A percentile compares a stretch with the other conserved stretches of the same genome.
These are phyloP conservation scores for Steinernema scapterisci DNA, from an alignment of 2,888 invertebrate species.

Conservation along the genomic window DNA sequence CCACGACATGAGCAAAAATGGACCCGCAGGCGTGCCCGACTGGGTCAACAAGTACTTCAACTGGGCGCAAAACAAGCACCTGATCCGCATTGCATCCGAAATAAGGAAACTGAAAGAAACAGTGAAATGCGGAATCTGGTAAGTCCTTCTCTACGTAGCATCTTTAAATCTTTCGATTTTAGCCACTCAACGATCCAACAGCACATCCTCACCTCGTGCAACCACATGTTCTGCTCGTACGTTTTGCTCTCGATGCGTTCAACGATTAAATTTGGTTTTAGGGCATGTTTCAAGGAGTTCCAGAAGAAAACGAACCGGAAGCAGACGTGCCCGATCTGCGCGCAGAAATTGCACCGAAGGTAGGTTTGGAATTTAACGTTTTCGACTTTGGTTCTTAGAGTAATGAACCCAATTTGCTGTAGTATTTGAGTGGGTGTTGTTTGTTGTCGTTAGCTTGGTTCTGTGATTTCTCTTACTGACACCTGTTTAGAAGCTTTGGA, in stretches of 20 bases:
- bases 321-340: neutral
- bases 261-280: neutral
- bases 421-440: no score
- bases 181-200: constrained; percentile 4
- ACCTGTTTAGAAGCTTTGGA: neutral
- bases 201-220: constrained; percentile 7
- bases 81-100: neutral
- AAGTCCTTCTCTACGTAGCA: neutral
- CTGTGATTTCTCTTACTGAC: neutral
- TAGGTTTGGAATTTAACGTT: neutral
- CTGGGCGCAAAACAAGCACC: no score
- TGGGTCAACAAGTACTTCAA: no score
- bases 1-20: no score
- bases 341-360: neutral
- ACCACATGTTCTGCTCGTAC: constrained; percentile 15
- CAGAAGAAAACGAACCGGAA: neutral
- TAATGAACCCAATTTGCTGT: no score
- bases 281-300: neutral
- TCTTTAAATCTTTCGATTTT: neutral
- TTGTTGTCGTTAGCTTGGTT: no score
- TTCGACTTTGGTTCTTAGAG: neutral
- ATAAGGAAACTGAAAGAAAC: neutral
- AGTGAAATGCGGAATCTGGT: constrained; percentile 19
- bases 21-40: no score
- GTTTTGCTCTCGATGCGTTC: neutral